Evolutionary conservation across 2,888 invertebrate genomes (phyloP).

Genomic region (Tenthredo distinguenda): DNA sequence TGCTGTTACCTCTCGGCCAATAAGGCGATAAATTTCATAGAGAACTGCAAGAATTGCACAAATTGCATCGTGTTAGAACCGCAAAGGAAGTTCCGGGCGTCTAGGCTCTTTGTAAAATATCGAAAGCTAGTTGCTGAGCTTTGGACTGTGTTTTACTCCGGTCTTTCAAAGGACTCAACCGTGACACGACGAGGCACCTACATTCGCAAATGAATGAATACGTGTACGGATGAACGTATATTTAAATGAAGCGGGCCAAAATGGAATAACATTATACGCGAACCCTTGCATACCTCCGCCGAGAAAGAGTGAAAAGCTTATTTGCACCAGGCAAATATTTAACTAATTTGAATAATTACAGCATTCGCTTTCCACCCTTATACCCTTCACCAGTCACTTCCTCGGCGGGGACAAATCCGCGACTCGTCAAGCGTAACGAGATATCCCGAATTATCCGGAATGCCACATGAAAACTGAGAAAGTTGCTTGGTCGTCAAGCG

Average conservation of each 20-base stretch:
- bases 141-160: not conserved
- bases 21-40: conserved; percentile 65
- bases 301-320: conserved; percentile 9
- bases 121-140: conserved; percentile 53
- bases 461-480: conserved; percentile 11
- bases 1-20: conserved; percentile 63
- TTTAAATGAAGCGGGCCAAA: conserved; percentile 13
- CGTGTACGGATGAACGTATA: not conserved
- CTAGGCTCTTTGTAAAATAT: conserved; percentile 59
- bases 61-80: conserved; percentile 37
- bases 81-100: not conserved
- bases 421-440: conserved; percentile 62
- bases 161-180: not conserved
- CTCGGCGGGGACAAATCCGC: conserved; percentile 41
- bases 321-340: conserved; percentile 58
- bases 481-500: conserved; percentile 1
- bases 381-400: conserved; percentile 36
- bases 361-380: conserved; percentile 53
- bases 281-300: not conserved
- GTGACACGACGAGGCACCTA: not conserved
- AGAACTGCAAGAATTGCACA: conserved; percentile 54
- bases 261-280: not conserved
- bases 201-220: not conserved
- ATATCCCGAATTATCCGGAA: conserved; percentile 57
- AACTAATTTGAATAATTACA: conserved; percentile 63